phyloP scores from a whole-genome alignment of 1,140 invertebrate species.

The Neomicropteryx cornuta region DNA sequence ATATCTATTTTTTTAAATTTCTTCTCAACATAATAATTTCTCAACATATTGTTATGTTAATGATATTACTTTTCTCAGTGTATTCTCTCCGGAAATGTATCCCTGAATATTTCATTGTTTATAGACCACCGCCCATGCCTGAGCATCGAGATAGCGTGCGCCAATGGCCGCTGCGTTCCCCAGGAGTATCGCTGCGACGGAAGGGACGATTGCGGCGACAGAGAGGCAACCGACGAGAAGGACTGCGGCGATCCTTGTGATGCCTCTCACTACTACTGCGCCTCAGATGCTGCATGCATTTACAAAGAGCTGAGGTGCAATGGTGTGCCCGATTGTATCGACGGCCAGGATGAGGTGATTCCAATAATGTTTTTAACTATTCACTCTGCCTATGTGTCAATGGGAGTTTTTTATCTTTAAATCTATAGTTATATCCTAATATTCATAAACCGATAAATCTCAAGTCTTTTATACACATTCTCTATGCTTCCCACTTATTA shows the following conservation, averaged over 20 bases:
- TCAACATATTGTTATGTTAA: too few relatives aligned
- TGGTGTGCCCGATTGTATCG: slow-evolving; percentile 56
- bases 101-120: background rate
- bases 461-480: too few relatives aligned
- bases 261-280: slow-evolving; percentile 52
- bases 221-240: slow-evolving; percentile 59
- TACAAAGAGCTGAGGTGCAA: slow-evolving; percentile 62
- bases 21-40: too few relatives aligned
- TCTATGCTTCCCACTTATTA: too few relatives aligned
- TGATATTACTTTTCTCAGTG: slow-evolving; percentile 40
- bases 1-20: too few relatives aligned
- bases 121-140: background rate
- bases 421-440: too few relatives aligned
- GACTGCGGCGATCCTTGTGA: slow-evolving; percentile 59
- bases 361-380: too few relatives aligned
- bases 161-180: slow-evolving; percentile 61
- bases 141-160: slow-evolving; percentile 20
- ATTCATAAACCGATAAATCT: too few relatives aligned
- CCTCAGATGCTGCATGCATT: slow-evolving; percentile 63
- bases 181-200: slow-evolving; percentile 71
- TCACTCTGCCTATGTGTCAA: too few relatives aligned
- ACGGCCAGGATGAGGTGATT: slow-evolving; percentile 50
- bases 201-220: slow-evolving; percentile 50
- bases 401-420: too few relatives aligned
- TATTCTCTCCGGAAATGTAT: slow-evolving; percentile 32